phyloP scores from a whole-genome alignment of 2,888 invertebrate genomes.

The Tillus elongatus region DNA sequence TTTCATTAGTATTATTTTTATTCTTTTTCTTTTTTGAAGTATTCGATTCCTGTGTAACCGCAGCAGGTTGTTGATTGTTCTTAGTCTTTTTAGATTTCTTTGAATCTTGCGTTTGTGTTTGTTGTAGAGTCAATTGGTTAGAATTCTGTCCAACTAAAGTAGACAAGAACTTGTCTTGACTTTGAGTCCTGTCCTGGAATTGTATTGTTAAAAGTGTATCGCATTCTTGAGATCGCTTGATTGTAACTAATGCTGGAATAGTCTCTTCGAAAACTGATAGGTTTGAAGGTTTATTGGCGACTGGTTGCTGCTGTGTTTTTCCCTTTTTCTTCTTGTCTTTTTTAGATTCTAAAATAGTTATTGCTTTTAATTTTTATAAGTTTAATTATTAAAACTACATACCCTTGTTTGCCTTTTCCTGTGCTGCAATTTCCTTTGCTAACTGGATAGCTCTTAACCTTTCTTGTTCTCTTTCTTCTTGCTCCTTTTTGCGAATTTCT shows the following conservation, averaged over 20 bases:
- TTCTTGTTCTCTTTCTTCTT: conserved; percentile 23
- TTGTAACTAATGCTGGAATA: conserved; percentile 56
- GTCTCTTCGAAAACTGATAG: conserved; percentile 40
- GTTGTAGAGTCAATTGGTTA: too few species aligned
- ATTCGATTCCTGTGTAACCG: too few species aligned
- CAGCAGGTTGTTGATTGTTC: too few species aligned
- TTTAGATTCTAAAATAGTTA: too few species aligned
- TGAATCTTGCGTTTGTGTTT: too few species aligned
- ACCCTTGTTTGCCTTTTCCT: background rate
- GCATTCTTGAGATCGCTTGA: conserved; percentile 59
- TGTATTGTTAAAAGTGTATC: conserved; percentile 62
- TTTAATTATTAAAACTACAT: too few species aligned
- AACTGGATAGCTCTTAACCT: conserved; percentile 5
- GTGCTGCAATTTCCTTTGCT: conserved; percentile 6
- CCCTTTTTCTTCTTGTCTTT: conserved; percentile 13
- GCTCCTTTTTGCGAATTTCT: conserved; percentile 18
- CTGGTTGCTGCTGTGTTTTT: conserved; percentile 21
- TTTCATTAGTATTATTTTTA: too few species aligned
- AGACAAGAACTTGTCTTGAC: conserved; percentile 64
- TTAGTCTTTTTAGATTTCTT: conserved; percentile 33
- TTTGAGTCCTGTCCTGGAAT: conserved; percentile 62
- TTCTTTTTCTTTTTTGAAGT: too few species aligned
- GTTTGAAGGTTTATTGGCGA: conserved; percentile 22
- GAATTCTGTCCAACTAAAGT: conserved; percentile 46
- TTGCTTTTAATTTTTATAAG: too few species aligned